Base-by-base conservation (phyloP, 2,888 invertebrate genomes). In the Ophion obscuratus region DNA sequence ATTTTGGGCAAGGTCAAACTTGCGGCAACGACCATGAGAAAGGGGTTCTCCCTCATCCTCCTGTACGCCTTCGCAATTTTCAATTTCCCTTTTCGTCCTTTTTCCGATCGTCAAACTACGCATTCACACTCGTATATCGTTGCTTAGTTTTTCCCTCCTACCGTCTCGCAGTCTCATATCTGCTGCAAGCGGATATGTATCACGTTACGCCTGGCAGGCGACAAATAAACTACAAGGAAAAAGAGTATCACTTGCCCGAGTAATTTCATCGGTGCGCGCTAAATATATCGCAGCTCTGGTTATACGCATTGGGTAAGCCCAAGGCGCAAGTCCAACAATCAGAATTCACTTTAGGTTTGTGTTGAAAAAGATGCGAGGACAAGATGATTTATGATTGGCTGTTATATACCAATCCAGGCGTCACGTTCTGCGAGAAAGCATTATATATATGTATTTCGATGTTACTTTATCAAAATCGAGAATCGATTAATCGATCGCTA, bases 31-130 rank as follows among this genome's bases (percentile, higher is more conserved):
- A 67, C 67, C 6, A 44, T 40, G 74, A 36, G 61, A 62, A 17
- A 79, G 83, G 14, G 70, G 79, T 83, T 79, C 83, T 83, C 83
- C 14, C 14, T 20, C 47, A 14, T 27, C 31, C 14, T 57, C 47
- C 47, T 61, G 10, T 47, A 11, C 59, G 11, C 20, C 27, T 62
- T 27, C 66, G 20, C 1, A n/a, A 61, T 36, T 20, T 2, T 40
- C 17, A 0, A 24, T 20, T 27, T 9, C 5, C 14, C 7, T 44
- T 61, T 11, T n/a, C 40, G 40, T 61, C 31, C 11, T 62, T 36
- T 61, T 62, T 62, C 24, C 24, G n/a, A 36, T 31, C 14, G 44
- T 47, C 11, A 59, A 57, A 14, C n/a, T 31, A 31, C 4, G 31
- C 31, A 31, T 31, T 31, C 31, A 2, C n/a, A 70, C 17, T 2